Evolutionary conservation across 2,113 vertebrate species (phyloP).

Genomic region (Hippolais icterina): DNA sequence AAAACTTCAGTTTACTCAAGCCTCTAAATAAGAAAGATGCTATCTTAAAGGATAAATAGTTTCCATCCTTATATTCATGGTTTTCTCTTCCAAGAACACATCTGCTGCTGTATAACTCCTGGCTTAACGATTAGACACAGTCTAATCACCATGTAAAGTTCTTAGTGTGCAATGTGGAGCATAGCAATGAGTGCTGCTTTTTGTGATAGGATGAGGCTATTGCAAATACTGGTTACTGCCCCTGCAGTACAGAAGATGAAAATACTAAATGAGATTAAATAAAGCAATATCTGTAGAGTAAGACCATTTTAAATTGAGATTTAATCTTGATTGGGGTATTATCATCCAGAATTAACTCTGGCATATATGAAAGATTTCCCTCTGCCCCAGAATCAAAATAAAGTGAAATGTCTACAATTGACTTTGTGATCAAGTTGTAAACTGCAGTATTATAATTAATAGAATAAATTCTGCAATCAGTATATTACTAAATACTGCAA

Average conservation of each 20-base stretch:
- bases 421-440: not conserved
- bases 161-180: not conserved
- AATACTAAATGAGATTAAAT: conserved; percentile 5
- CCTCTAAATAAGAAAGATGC: not conserved
- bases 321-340: not conserved
- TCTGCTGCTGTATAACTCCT: not conserved
- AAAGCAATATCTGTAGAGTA: not conserved
- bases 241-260: not conserved
- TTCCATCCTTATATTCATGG: not conserved
- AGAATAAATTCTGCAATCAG: not conserved
- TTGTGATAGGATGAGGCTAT: not conserved
- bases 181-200: not conserved
- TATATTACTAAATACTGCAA: not conserved
- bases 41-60: not conserved
- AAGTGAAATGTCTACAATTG: not conserved
- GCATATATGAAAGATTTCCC: not conserved
- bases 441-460: not conserved
- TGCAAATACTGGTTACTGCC: not conserved
- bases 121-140: not conserved
- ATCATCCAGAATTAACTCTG: not conserved
- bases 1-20: not conserved
- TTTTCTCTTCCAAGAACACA: not conserved
- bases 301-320: not conserved
- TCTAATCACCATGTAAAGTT: not conserved
- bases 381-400: not conserved